phyloP scores from a whole-genome alignment of 37 sponge, comb jelly and placozoan genomes.

The Spongia lamella region DNA sequence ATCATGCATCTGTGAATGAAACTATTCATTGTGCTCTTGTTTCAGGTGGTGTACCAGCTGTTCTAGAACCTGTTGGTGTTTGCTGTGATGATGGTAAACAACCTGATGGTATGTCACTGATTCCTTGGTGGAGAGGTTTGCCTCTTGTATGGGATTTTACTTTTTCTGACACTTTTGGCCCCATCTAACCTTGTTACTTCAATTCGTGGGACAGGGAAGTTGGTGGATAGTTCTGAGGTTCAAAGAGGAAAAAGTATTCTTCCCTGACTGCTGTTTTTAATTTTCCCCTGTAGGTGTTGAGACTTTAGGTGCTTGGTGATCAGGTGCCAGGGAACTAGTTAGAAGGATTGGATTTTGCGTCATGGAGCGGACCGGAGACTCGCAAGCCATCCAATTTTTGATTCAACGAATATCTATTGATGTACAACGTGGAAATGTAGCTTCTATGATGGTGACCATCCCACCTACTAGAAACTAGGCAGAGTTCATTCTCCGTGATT shows the following conservation, averaged over 20 bases:
- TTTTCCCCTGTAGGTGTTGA: conserved; percentile 23
- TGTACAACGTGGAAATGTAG: conserved; percentile 16
- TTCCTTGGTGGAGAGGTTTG: conserved; percentile 31
- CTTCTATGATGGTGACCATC: not conserved
- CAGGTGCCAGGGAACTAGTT: not conserved
- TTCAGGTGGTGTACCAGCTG: conserved; percentile 35
- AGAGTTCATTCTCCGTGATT: not conserved
- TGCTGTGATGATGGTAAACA: no score
- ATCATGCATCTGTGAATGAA: conserved; percentile 30
- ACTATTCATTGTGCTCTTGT: conserved; percentile 23
- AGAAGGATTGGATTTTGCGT: not conserved
- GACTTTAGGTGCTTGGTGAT: conserved; percentile 1
- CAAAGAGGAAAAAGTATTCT: conserved; percentile 3
- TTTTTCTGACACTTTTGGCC: conserved; percentile 22
- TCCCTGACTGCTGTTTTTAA: not conserved
- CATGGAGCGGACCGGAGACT: conserved; percentile 3
- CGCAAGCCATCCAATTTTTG: not conserved
- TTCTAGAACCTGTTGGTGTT: conserved; percentile 48
- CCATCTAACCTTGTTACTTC: not conserved
- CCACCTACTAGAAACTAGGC: no score
- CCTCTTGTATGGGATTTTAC: conserved; percentile 36
- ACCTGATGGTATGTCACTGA: conserved; percentile 23
- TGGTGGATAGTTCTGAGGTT: not conserved
- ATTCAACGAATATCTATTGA: conserved; percentile 2
- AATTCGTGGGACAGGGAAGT: not conserved